Evolutionary conservation across 1,140 invertebrate species (phyloP).

Genomic region (Drosophila biarmipes): DNA sequence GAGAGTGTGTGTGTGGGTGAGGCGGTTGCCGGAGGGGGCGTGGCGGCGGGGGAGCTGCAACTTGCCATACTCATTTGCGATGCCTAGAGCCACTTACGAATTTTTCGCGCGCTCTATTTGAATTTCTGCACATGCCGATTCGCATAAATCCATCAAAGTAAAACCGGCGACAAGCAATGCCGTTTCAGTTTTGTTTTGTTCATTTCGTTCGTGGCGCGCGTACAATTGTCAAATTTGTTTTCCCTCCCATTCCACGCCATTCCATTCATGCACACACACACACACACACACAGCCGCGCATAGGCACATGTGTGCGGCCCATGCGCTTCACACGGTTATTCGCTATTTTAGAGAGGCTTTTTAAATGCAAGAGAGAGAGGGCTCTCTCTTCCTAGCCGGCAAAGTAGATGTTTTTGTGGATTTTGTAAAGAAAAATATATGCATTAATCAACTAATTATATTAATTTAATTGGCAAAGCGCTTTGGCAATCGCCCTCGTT

Average conservation of each 20-base stretch:
- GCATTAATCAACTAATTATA: neutral
- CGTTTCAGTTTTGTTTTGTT: constrained; percentile 83
- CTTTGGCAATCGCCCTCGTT: constrained; percentile 6
- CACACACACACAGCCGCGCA: constrained; percentile 10
- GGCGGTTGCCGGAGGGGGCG: constrained; percentile 8
- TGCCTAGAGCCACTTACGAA: constrained; percentile 11
- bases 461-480: neutral
- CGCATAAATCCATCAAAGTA: constrained; percentile 69
- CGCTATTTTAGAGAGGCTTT: constrained; percentile 67
- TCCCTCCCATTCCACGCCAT: constrained; percentile 60
- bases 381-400: constrained; percentile 15
- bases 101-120: constrained; percentile 62
- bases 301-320: constrained; percentile 28
- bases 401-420: neutral
- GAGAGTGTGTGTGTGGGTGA: constrained; percentile 4
- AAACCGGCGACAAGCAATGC: constrained; percentile 75
- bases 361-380: constrained; percentile 38
- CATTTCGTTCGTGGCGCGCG: constrained; percentile 81
- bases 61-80: constrained; percentile 18
- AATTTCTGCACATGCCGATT: constrained; percentile 56
- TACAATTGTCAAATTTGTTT: constrained; percentile 83
- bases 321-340: constrained; percentile 68
- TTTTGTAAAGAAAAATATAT: constrained; percentile 1
- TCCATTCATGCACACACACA: constrained; percentile 65
- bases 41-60: constrained; percentile 39